phyloP scores from a whole-genome alignment of 1,140 invertebrate genomes.

The Parasteatoda tepidariorum region DNA sequence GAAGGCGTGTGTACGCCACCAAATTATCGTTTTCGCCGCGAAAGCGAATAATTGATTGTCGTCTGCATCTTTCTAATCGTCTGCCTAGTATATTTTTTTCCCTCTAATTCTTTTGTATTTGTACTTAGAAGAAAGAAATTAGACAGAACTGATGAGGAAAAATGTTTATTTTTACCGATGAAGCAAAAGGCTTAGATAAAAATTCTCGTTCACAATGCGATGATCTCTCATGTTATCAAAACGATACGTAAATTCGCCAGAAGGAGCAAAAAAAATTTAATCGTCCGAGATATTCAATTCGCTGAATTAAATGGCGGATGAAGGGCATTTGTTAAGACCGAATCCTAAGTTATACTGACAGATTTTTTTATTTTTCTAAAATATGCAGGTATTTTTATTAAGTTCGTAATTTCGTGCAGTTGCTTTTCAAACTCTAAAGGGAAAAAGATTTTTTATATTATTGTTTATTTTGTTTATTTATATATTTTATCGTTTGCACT shows the following conservation, averaged over 20 bases:
- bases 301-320: too few relatives aligned
- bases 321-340: too few relatives aligned
- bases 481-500: too few relatives aligned
- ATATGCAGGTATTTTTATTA: too few relatives aligned
- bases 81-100: background rate
- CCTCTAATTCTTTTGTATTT: background rate
- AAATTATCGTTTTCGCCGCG: conserved; percentile 32
- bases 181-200: background rate
- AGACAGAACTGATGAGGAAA: conserved; percentile 3
- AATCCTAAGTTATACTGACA: too few relatives aligned
- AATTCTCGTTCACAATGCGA: background rate
- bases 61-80: conserved; percentile 33
- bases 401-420: too few relatives aligned
- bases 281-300: background rate
- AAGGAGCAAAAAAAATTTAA: background rate
- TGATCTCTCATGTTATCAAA: background rate
- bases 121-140: background rate
- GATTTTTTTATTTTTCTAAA: too few relatives aligned
- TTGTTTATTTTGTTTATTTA: too few relatives aligned
- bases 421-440: too few relatives aligned
- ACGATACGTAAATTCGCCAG: background rate
- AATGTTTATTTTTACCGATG: background rate
- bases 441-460: too few relatives aligned
- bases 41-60: conserved; percentile 51
- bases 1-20: conserved; percentile 39